Conservation (phyloP, 2,797 vertebrate species). For the Cuculus canorus region DNA sequence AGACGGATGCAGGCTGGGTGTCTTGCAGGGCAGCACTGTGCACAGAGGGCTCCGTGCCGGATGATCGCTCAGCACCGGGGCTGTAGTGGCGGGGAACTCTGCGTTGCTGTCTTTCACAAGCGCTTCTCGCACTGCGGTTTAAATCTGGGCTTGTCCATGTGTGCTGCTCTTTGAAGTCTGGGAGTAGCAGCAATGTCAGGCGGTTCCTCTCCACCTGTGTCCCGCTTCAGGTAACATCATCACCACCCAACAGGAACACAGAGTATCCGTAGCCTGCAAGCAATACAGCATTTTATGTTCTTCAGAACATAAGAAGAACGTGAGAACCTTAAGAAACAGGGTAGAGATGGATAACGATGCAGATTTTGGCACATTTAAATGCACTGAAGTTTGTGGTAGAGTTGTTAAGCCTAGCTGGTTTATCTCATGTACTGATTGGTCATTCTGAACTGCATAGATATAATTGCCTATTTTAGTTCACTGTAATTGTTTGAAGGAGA, state of each 20-base stretch:
- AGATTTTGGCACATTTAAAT: background rate
- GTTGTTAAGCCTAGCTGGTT: background rate
- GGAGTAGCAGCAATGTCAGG: background rate
- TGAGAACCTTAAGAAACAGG: background rate
- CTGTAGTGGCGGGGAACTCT: background rate
- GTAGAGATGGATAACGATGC: background rate
- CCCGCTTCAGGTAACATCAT: background rate
- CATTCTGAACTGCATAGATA: background rate
- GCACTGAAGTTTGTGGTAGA: background rate
- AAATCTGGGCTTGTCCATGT: background rate
- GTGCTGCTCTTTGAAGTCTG: background rate
- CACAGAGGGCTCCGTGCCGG: rapidly evolving
- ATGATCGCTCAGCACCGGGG: rapidly evolving
- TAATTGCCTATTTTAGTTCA: background rate
- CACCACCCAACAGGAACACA: background rate
- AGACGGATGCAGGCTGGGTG: background rate
- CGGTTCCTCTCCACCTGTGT: background rate
- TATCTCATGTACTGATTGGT: background rate
- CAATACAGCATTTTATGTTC: background rate
- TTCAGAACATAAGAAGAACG: background rate
- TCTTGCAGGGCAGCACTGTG: rapidly evolving
- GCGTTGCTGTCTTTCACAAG: no score
- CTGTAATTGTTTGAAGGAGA: constrained; percentile 11
- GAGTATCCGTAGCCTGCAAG: background rate
- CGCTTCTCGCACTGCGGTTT: background rate